Evolutionary conservation across 2,797 vertebrate species (phyloP).

Genomic region (Gymnothorax reevesii): DNA sequence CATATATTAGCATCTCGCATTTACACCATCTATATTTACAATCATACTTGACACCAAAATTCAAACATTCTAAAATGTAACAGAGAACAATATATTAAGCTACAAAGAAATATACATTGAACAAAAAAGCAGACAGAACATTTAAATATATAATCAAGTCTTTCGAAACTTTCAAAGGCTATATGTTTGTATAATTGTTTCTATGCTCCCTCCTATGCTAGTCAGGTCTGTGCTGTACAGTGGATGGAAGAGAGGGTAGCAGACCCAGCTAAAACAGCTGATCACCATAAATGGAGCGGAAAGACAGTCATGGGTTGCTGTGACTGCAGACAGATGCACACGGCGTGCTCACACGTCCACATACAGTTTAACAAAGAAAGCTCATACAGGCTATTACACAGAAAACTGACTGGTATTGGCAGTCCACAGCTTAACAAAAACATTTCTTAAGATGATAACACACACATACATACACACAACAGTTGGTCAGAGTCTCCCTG

Average conservation of each 20-base stretch:
- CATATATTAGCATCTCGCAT: neutral
- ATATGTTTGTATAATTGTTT: neutral
- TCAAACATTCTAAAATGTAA: neutral
- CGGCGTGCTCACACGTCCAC: conserved; percentile 26
- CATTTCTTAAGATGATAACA: conserved; percentile 6
- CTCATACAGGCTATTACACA: neutral
- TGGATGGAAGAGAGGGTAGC: conserved; percentile 21
- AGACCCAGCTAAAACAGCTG: conserved; percentile 48
- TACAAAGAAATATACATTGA: conserved; percentile 7
- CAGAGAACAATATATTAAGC: neutral
- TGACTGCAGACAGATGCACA: conserved; percentile 61
- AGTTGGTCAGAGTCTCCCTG: conserved; percentile 1
- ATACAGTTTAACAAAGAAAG: neutral
- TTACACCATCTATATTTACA: neutral
- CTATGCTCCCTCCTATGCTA: neutral
- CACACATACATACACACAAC: conserved; percentile 23
- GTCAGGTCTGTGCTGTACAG: neutral
- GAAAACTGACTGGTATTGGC: neutral
- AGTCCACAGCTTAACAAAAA: conserved; percentile 5
- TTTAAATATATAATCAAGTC: neutral
- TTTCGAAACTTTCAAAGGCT: neutral
- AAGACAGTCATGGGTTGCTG: conserved; percentile 65
- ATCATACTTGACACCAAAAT: conserved; percentile 1
- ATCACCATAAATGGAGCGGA: conserved; percentile 79
- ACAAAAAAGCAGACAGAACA: conserved; percentile 19